phyloP scores from a whole-genome alignment of 2,888 invertebrate species.

The Cantharis rustica region DNA sequence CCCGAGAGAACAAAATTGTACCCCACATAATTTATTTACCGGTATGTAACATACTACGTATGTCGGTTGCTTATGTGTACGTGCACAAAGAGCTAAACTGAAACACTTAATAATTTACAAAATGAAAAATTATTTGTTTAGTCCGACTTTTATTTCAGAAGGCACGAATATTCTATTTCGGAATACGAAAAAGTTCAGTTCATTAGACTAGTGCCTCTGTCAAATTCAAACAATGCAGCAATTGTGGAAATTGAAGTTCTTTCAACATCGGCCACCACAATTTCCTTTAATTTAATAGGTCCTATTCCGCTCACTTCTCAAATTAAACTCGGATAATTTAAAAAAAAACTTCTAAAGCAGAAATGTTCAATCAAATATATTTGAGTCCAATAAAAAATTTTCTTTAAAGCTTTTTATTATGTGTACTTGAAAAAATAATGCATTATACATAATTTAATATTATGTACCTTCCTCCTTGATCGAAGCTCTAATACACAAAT shows the following conservation, averaged over 20 bases:
- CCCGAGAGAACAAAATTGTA: not conserved
- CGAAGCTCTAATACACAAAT: no score
- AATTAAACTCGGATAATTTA: conserved; percentile 5
- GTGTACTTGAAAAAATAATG: not conserved
- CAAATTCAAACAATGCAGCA: conserved; percentile 17
- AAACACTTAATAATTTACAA: conserved; percentile 7
- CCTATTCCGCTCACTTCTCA: conserved; percentile 13
- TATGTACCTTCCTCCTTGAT: not conserved
- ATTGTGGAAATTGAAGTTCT: conserved; percentile 2
- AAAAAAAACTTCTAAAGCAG: not conserved
- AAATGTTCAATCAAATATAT: not conserved
- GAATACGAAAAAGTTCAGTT: conserved; percentile 11
- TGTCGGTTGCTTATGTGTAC: not conserved
- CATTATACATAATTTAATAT: not conserved
- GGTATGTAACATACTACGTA: not conserved
- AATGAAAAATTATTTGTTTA: conserved; percentile 15
- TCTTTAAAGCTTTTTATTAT: not conserved
- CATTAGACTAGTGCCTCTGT: conserved; percentile 17
- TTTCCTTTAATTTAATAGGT: conserved; percentile 10
- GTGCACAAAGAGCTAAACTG: not conserved
- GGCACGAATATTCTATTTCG: conserved; percentile 17
- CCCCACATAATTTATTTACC: not conserved
- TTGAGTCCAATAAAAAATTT: not conserved
- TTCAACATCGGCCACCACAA: conserved; percentile 5
- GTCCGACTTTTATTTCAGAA: conserved; percentile 6